These are phyloP conservation scores for Halocynthia roretzi DNA, from an alignment of 23 tunicate genomes.

Conservation along the genomic window DNA sequence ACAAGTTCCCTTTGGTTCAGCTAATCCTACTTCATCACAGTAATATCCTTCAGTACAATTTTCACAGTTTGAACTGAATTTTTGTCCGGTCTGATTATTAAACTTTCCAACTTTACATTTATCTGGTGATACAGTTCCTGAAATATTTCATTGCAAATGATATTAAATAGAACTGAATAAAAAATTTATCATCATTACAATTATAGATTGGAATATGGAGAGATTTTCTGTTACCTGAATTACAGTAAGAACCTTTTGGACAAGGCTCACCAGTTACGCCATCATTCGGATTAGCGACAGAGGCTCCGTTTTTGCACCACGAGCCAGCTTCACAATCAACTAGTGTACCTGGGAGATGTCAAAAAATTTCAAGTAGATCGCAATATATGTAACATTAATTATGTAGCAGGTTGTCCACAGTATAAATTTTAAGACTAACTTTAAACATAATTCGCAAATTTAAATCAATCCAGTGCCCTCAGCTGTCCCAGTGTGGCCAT, in stretches of 20 bases:
- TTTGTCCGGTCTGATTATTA: constrained; percentile 74
- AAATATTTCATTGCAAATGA: background rate
- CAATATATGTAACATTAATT: too few relatives aligned
- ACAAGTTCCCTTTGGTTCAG: constrained; percentile 55
- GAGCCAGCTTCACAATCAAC: constrained; percentile 70
- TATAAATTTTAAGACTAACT: too few relatives aligned
- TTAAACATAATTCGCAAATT: too few relatives aligned
- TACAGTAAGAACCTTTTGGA: constrained; percentile 75
- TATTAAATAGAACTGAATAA: background rate
- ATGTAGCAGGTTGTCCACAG: too few relatives aligned
- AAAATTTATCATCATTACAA: background rate
- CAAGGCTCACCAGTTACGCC: constrained; percentile 75
- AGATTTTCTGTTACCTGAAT: constrained; percentile 31
- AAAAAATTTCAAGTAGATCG: background rate
- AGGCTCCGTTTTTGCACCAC: constrained; percentile 53
- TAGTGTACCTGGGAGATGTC: constrained; percentile 1
- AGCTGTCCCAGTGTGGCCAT: too few relatives aligned
- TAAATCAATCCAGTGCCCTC: too few relatives aligned
- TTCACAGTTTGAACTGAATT: constrained; percentile 25
- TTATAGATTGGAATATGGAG: background rate
- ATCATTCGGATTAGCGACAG: constrained; percentile 49
- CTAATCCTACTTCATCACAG: constrained; percentile 42
- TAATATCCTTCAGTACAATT: constrained; percentile 90
- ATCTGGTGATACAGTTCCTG: constrained; percentile 4
- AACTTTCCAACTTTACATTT: constrained; percentile 61